Evolutionary conservation across 2,113 vertebrate species (phyloP).

Genomic region (Tyrannus savana): DNA sequence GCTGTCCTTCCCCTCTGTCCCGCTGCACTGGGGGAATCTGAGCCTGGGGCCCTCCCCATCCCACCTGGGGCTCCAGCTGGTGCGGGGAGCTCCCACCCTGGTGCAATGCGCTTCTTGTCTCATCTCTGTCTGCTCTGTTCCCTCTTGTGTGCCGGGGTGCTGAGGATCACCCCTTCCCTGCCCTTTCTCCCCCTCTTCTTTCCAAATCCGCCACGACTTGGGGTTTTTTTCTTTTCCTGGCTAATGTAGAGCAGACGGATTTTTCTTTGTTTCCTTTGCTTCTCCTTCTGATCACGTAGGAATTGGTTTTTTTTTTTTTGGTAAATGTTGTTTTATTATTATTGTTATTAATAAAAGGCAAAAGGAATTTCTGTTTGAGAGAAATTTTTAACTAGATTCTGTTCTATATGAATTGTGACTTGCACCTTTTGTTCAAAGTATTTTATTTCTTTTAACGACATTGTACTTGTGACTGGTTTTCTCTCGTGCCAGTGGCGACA

Average conservation of each 20-base stretch:
- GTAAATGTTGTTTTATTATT: slow-evolving; percentile 79
- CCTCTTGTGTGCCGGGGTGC: background rate
- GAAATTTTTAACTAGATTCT: slow-evolving; percentile 75
- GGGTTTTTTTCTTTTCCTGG: background rate
- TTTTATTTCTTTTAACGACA: slow-evolving; percentile 64
- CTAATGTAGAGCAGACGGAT: slow-evolving; percentile 4
- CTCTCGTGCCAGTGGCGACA: slow-evolving; percentile 59
- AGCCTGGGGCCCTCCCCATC: background rate
- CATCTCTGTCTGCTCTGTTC: slow-evolving; percentile 22
- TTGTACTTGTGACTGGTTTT: slow-evolving; percentile 66
- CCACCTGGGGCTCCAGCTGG: background rate
- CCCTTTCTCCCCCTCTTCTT: background rate
- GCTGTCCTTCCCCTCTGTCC: background rate
- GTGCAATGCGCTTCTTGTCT: slow-evolving; percentile 57
- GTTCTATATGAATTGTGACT: slow-evolving; percentile 76
- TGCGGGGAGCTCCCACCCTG: slow-evolving; percentile 6
- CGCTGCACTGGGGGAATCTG: background rate
- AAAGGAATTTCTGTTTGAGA: slow-evolving; percentile 75
- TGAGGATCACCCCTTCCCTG: background rate
- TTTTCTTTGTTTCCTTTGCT: slow-evolving; percentile 56
- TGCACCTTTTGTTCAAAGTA: slow-evolving; percentile 72
- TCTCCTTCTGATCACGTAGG: slow-evolving; percentile 83
- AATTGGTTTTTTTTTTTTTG: slow-evolving; percentile 72
- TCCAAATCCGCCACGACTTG: background rate
- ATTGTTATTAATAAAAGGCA: slow-evolving; percentile 75